A percentile compares a stretch with the other conserved stretches of the same genome.
Conservation (phyloP, 2,797 vertebrate genomes). For the Sarcophilus harrisii region DNA sequence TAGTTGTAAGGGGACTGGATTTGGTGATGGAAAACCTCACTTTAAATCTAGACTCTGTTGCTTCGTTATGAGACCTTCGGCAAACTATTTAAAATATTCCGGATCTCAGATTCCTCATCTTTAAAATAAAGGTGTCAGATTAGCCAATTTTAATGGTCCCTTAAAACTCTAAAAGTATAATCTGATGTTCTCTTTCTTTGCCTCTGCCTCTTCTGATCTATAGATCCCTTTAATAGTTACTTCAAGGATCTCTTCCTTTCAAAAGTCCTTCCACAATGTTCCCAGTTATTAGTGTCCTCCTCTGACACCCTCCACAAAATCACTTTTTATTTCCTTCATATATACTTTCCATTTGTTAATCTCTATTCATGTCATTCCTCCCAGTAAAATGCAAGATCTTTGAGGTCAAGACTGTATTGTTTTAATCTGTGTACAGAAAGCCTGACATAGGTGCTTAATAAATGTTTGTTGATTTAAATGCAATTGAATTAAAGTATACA, state of each 20-base stretch:
- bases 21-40: neutral
- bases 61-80: neutral
- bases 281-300: neutral
- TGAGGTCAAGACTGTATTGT: neutral
- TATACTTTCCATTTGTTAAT: neutral
- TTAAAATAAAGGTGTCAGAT: neutral
- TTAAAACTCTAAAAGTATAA: neutral
- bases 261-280: neutral
- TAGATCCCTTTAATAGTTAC: neutral
- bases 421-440: neutral
- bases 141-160: neutral
- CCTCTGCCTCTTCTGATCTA: neutral
- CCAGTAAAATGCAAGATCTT: neutral
- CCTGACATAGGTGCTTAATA: neutral
- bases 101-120: neutral
- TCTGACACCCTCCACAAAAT: neutral
- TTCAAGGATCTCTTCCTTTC: neutral
- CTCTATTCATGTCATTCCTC: neutral
- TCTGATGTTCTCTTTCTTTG: neutral
- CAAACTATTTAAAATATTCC: neutral
- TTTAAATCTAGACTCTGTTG: neutral
- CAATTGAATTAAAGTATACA: neutral
- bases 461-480: neutral
- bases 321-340: neutral
- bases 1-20: neutral